These are phyloP conservation scores for Pocillopora meandrina DNA, from an alignment of 92 coral and sea anemone species.

Conservation along the genomic window DNA sequence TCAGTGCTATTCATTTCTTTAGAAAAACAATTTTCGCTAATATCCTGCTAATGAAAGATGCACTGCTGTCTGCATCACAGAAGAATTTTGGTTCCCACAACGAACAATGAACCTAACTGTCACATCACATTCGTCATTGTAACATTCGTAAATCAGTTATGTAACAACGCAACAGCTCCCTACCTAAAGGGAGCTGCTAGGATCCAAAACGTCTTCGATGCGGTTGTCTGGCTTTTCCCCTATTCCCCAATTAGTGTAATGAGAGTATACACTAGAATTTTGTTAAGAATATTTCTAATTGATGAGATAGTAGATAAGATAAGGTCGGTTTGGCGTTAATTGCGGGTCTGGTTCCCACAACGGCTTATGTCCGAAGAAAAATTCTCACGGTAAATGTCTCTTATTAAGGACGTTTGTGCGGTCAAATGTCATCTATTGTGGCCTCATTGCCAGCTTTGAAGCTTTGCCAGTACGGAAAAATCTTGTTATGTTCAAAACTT, in stretches of 20 bases:
- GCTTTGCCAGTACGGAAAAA: slow-evolving; percentile 32
- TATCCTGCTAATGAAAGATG: slow-evolving; percentile 18
- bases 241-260: slow-evolving; percentile 36
- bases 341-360: slow-evolving; percentile 39
- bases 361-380: not conserved
- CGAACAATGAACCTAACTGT: slow-evolving; percentile 17
- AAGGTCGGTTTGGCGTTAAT: slow-evolving; percentile 35
- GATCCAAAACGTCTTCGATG: not conserved
- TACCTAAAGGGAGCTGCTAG: not conserved
- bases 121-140: slow-evolving; percentile 9
- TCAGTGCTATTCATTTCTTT: slow-evolving; percentile 11
- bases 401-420: slow-evolving; percentile 19
- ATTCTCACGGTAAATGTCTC: slow-evolving; percentile 42
- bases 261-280: slow-evolving; percentile 48
- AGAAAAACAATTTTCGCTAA: slow-evolving; percentile 21
- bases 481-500: slow-evolving; percentile 38
- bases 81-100: slow-evolving; percentile 26
- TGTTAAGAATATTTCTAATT: slow-evolving; percentile 35
- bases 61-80: not conserved
- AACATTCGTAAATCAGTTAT: slow-evolving; percentile 1
- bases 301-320: slow-evolving; percentile 57
- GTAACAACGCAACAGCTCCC: not conserved
- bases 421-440: slow-evolving; percentile 46
- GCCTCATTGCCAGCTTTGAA: slow-evolving; percentile 35
- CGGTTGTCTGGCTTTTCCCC: slow-evolving; percentile 29